Percentiles rank a stretch among this genome's conserved stretches.
phyloP scores from a whole-genome alignment of 2,888 invertebrate species.

The Octodonta nipae region DNA sequence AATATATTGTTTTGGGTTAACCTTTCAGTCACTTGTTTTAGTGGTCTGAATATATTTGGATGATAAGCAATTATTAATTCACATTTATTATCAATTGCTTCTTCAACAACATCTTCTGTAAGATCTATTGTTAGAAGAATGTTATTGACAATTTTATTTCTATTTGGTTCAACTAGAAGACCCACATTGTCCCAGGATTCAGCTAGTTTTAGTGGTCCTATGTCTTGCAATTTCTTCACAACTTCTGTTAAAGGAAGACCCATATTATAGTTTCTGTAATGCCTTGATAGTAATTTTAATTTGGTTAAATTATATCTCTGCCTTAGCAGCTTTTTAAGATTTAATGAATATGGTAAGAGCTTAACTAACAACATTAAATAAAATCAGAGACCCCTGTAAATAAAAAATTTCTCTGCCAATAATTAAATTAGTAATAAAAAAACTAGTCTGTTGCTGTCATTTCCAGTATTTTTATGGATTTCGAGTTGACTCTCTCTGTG shows the following conservation, averaged over 20 bases:
- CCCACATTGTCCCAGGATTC: slow-evolving; percentile 94
- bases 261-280: too few species aligned
- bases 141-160: slow-evolving; percentile 40
- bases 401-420: too few species aligned
- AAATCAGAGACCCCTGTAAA: too few species aligned
- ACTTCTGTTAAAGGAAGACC: slow-evolving; percentile 11
- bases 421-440: too few species aligned
- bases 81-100: slow-evolving; percentile 54
- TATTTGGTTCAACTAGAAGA: slow-evolving; percentile 66
- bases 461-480: too few species aligned
- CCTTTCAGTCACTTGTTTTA: slow-evolving; percentile 72
- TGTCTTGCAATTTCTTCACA: slow-evolving; percentile 46
- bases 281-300: too few species aligned
- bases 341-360: too few species aligned
- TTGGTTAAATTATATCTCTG: too few species aligned
- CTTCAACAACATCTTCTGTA: slow-evolving; percentile 73
- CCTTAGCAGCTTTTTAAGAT: too few species aligned
- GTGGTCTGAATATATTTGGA: slow-evolving; percentile 81
- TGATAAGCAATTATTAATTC: slow-evolving; percentile 86
- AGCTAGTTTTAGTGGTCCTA: slow-evolving; percentile 58
- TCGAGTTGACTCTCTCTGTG: too few species aligned
- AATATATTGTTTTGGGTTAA: slow-evolving; percentile 32
- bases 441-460: too few species aligned
- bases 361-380: too few species aligned
- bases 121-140: slow-evolving; percentile 84